A percentile compares a stretch with the other conserved stretches of the same genome.
These are phyloP conservation scores for Troilus luridus DNA, from an alignment of 2,888 invertebrate species.

Conservation along the genomic window DNA sequence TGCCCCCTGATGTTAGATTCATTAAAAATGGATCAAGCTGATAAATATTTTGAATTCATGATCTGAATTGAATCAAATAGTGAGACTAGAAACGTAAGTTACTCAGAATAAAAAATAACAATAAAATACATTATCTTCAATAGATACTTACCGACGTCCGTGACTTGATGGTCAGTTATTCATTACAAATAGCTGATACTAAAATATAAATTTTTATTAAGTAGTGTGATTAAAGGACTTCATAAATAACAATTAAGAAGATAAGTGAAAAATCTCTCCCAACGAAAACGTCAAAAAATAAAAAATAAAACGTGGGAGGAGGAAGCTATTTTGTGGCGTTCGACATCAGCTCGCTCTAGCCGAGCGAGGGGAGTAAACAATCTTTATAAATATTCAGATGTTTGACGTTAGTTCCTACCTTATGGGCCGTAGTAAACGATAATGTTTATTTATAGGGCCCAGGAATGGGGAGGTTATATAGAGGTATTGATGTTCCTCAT, in stretches of 20 bases:
- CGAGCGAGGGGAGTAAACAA: background rate
- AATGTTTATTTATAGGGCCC: constrained; percentile 45
- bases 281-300: background rate
- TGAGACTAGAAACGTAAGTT: background rate
- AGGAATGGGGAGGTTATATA: constrained; percentile 10
- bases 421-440: constrained; percentile 41
- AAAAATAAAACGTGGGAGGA: background rate
- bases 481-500: constrained; percentile 22
- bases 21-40: too few relatives aligned
- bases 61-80: too few relatives aligned
- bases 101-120: background rate
- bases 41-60: too few relatives aligned
- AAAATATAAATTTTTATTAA: background rate
- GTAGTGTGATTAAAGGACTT: background rate
- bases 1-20: too few relatives aligned
- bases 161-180: background rate
- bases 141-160: background rate
- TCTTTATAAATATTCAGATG: constrained; percentile 49
- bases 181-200: background rate
- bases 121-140: background rate
- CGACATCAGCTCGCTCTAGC: background rate
- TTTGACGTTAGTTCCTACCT: constrained; percentile 43
- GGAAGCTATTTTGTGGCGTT: background rate
- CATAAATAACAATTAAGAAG: constrained; percentile 25
- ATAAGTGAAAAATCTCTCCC: background rate